Evolutionary conservation across 2,113 vertebrate genomes (phyloP), one percentile per base, ranked within the genome.

Genomic region (Hippoglossus stenolepis): DNA sequence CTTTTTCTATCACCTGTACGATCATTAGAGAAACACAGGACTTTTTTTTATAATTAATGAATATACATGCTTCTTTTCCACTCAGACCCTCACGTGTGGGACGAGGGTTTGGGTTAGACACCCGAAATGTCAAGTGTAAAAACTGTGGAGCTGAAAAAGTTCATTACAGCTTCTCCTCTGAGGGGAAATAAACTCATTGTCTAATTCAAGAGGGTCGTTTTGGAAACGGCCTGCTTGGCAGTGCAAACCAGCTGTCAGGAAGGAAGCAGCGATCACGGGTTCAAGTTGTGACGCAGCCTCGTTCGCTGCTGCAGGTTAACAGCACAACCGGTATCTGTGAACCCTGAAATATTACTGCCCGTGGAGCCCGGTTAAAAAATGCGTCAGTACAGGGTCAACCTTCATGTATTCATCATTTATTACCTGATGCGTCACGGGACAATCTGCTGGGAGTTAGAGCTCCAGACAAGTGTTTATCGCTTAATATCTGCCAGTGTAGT

Each of bases 141-240:
- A 70, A 60, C 31, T 47, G 79, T 53, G 59, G 43, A 68, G 70
- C 73, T 54, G 47, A 68, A 77, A 70, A 80, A 80, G 57, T 74
- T 64, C 69, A 84, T 87, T 77, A 77, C 61, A 73, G 73, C 54
- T 4, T 40, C 79, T 74, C 84, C 81, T 80, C 54, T 31, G 82
- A 77, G 71, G 63, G 49, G 54, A 79, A 77, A 87, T 49, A 79
- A 87, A 68, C 15, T 80, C 79, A 82, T 89, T 77, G 82, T 87
- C 70, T 80, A 78, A 79, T 82, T 85, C 61, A 47, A 79, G 62
- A 80, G 73, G 72, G 75, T 28, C 20, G 75, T 80, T 66, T 40
- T 73, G 63, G 77, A 69, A 80, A 8, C 23, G 78, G 64, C 66
- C 66, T 62, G 77, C 20, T 67, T 75, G 79, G 70, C 70, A 40